phyloP scores from a whole-genome alignment of 2,113 vertebrate species.

The Lynx canadensis region DNA sequence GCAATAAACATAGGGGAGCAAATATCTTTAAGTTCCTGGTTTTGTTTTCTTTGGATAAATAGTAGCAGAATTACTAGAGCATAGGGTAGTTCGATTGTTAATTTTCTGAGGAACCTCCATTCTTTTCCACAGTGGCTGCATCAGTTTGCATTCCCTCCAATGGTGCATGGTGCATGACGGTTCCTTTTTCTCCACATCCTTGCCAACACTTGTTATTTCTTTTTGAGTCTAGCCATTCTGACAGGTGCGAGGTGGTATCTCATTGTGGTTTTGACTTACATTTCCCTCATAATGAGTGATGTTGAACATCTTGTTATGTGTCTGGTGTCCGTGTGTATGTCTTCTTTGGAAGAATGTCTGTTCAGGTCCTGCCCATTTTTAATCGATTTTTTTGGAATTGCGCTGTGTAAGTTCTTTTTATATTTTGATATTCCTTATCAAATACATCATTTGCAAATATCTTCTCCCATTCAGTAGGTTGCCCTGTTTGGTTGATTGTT shows the following conservation, averaged over 20 bases:
- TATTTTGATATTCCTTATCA: not conserved
- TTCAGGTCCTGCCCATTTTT: not conserved
- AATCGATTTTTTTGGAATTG: not conserved
- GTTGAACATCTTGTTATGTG: not conserved
- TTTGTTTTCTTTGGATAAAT: not conserved
- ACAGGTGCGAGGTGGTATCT: not conserved
- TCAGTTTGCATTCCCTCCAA: not conserved
- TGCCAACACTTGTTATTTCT: not conserved
- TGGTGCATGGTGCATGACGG: not conserved
- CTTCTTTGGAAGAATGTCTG: not conserved
- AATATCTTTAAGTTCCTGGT: no score
- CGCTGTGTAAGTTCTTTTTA: not conserved
- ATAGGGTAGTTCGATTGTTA: not conserved
- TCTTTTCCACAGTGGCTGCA: not conserved
- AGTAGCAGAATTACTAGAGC: not conserved
- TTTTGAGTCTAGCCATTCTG: not conserved
- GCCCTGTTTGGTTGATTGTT: not conserved
- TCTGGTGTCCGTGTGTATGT: not conserved
- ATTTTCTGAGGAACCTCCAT: not conserved
- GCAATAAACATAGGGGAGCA: not conserved
- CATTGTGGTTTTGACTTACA: not conserved
- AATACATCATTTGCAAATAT: not conserved
- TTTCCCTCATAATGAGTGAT: not conserved
- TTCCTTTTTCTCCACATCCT: not conserved
- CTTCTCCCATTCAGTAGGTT: not conserved